Evolutionary conservation across 2,113 vertebrate genomes (phyloP).

Genomic region (Periophthalmodon schlosseri): DNA sequence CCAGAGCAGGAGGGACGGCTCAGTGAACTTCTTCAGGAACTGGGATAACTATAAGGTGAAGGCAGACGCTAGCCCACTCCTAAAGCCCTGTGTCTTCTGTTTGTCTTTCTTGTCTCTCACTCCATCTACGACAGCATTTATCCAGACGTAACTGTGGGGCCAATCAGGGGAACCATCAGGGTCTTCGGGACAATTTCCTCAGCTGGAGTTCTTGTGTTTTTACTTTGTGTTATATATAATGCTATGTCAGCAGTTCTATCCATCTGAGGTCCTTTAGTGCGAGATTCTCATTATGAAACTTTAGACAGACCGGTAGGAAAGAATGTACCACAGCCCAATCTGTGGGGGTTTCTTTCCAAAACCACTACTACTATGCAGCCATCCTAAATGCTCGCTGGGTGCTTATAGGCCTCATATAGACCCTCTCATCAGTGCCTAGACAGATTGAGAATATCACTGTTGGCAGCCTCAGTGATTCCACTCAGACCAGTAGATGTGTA

Average conservation of each 20-base stretch:
- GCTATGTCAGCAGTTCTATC: conserved; percentile 51
- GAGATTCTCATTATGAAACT: conserved; percentile 67
- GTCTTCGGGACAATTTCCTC: conserved; percentile 37
- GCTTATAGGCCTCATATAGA: conserved; percentile 37
- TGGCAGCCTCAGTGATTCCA: conserved; percentile 53
- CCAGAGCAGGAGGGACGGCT: conserved; percentile 92
- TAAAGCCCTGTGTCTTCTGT: conserved; percentile 5
- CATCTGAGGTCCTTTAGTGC: conserved; percentile 41
- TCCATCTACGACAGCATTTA: conserved; percentile 6
- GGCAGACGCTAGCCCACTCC: conserved; percentile 21
- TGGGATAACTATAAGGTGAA: conserved; percentile 98
- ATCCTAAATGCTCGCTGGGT: conserved; percentile 42
- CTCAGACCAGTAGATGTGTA: conserved; percentile 47
- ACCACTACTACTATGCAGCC: conserved; percentile 54
- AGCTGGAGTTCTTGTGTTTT: conserved; percentile 56
- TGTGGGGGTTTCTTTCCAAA: conserved; percentile 60
- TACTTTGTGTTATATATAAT: conserved; percentile 52
- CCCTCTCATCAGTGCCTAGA: conserved; percentile 51
- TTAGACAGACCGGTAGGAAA: conserved; percentile 49
- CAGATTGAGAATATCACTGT: conserved; percentile 37
- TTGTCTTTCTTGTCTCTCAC: conserved; percentile 12
- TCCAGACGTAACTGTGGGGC: conserved; percentile 40
- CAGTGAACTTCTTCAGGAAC: conserved; percentile 97
- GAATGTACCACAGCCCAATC: conserved; percentile 63
- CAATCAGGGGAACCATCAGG: conserved; percentile 28